phyloP scores from a whole-genome alignment of 2,797 vertebrate genomes.

The Galago senegalensis region DNA sequence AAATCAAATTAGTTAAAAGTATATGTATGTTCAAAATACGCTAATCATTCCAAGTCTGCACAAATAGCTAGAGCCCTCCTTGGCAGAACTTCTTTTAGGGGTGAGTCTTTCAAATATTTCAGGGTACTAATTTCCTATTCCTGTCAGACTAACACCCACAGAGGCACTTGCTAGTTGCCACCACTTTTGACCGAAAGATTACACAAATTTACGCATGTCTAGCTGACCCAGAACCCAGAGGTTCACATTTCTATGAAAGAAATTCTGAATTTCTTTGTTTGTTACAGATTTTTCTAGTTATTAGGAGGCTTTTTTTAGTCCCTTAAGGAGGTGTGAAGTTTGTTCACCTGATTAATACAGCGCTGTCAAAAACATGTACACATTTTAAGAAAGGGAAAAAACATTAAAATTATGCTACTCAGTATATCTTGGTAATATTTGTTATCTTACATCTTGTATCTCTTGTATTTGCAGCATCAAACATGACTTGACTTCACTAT shows the following conservation, averaged over 20 bases:
- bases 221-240: not conserved
- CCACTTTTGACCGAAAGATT: not conserved
- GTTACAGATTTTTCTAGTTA: slow-evolving; percentile 22
- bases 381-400: too few relatives aligned
- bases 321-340: not conserved
- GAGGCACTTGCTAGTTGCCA: not conserved
- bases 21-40: not conserved
- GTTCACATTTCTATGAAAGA: slow-evolving; percentile 16
- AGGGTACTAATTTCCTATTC: not conserved
- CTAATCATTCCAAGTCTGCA: not conserved
- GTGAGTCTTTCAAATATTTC: slow-evolving; percentile 26
- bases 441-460: too few relatives aligned
- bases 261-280: not conserved
- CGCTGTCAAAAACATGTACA: too few relatives aligned
- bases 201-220: not conserved
- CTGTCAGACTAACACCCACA: not conserved
- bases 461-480: too few relatives aligned
- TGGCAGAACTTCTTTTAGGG: not conserved
- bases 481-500: too few relatives aligned
- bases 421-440: too few relatives aligned
- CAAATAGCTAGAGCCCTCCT: not conserved
- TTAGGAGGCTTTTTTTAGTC: not conserved
- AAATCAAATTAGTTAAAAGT: slow-evolving; percentile 35
- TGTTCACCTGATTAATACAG: slow-evolving; percentile 25
- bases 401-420: too few relatives aligned